Base-by-base conservation (phyloP, 2,113 vertebrate species). In the Ploceus nigricollis region DNA sequence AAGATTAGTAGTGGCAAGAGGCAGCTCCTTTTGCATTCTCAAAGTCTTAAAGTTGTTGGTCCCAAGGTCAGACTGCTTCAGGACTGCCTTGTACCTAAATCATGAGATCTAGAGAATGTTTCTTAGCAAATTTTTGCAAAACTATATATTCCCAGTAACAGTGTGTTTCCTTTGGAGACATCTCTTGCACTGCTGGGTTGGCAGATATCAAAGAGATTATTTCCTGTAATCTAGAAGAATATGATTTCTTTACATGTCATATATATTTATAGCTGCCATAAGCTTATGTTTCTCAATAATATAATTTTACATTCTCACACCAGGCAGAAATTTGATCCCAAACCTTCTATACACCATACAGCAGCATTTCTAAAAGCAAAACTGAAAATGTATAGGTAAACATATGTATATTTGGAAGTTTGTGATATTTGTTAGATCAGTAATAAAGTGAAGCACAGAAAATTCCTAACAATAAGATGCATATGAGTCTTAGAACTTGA, bases 401-500 rank as follows among this genome's bases (percentile, higher is more conserved):
- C 42, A 92, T 93, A 96, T 20, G 77, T 44, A 72, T 96, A 89
- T 95, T 87, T 93, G 86, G 91, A 84, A 89, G 63, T 73, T 60
- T 93, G 76, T n/a, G 69, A 19, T 82, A 87, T 96, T 97, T 96
- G n/a, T 97, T 95, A 96, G 71, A 87, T 93, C 94, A 96, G 77
- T 87, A 87, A 93, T 89, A 96, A 70, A 93, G 89, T 31, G 82
- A 83, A 97, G 91, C 64, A 63, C 9, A 72, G 47, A 87, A 51
- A 96, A 96, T 96, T 96, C 70, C 87, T 91, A 84, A 87, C 91
- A 94, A 54, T 71, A 87, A 92, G 82, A 96, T 86, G 97, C 91
- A 89, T 33, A 93, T 7, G 33, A 91, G 23, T 37, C 56, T 87
- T 8, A 96, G 83, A 61, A 60, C 42, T 97, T 96, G 63, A 97